Conservation (phyloP, 2,113 vertebrate species). For the Maccullochella peelii region DNA sequence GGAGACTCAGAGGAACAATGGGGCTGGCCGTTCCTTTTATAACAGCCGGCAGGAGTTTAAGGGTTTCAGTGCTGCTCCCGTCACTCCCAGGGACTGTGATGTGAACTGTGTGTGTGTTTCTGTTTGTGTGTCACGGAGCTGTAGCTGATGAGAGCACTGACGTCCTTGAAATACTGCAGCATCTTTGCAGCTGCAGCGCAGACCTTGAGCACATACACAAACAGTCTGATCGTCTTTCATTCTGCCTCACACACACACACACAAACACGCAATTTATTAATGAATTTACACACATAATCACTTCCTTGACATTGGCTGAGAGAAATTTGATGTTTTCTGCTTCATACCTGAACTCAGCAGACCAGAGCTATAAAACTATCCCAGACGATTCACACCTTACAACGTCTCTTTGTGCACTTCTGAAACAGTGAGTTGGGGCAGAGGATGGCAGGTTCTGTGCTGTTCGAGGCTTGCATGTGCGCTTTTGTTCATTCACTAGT, state of each 20-base stretch:
- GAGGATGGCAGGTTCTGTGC: not conserved
- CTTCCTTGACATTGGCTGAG: not conserved
- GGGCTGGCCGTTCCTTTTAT: slow-evolving; percentile 58
- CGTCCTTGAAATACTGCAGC: slow-evolving; percentile 61
- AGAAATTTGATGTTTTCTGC: not conserved
- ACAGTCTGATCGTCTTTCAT: not conserved
- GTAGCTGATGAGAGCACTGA: slow-evolving; percentile 48
- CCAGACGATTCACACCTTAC: not conserved
- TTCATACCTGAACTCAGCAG: not conserved
- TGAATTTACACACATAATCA: not conserved
- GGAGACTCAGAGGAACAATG: slow-evolving; percentile 59
- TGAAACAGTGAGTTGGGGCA: slow-evolving; percentile 11
- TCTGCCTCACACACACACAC: not conserved
- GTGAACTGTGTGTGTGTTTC: slow-evolving; percentile 6
- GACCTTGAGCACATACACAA: slow-evolving; percentile 16
- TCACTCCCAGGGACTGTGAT: slow-evolving; percentile 53
- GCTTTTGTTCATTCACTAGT: slow-evolving; percentile 52
- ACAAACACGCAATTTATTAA: not conserved
- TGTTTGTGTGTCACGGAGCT: slow-evolving; percentile 41
- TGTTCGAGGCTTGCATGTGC: slow-evolving; percentile 8
- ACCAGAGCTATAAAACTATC: slow-evolving; percentile 9
- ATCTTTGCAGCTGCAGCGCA: slow-evolving; percentile 22
- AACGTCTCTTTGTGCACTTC: slow-evolving; percentile 10
- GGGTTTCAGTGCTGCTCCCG: slow-evolving; percentile 18
- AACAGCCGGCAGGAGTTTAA: slow-evolving; percentile 48